Percentiles rank a stretch among this genome's conserved stretches.
These are phyloP conservation scores for Sinonovacula constricta DNA, from an alignment of 1,140 invertebrate genomes.

Conservation along the genomic window DNA sequence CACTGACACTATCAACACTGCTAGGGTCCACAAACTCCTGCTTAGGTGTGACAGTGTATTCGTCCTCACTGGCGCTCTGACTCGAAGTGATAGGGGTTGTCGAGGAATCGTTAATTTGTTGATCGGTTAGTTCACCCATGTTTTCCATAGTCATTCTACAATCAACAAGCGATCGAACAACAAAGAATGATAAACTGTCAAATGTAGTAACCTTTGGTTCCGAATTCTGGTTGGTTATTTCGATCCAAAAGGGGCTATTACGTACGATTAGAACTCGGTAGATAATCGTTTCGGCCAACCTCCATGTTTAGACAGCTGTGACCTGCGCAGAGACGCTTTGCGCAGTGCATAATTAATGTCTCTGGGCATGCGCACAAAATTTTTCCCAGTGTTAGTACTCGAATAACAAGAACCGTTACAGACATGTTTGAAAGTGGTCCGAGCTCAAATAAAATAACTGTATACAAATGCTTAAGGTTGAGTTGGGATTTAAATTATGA, in stretches of 20 bases:
- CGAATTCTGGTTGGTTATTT: constrained; percentile 76
- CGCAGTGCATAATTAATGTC: constrained; percentile 69
- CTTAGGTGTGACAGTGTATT: constrained; percentile 51
- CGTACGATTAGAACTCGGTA: constrained; percentile 74
- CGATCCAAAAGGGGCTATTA: constrained; percentile 75
- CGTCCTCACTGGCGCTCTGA: constrained; percentile 50
- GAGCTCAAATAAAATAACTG: too few species aligned
- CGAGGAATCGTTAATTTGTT: constrained; percentile 78
- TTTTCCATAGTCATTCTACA: constrained; percentile 79
- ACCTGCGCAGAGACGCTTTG: constrained; percentile 74
- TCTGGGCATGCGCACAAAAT: constrained; percentile 72
- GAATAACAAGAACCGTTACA: constrained; percentile 48
- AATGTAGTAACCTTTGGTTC: constrained; percentile 75
- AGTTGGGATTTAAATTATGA: too few species aligned
- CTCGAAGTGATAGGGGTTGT: constrained; percentile 64
- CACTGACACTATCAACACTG: constrained; percentile 60
- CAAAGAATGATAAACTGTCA: constrained; percentile 77
- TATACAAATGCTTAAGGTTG: too few species aligned
- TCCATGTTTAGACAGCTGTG: constrained; percentile 79
- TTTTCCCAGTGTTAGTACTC: constrained; percentile 38
- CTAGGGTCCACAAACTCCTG: constrained; percentile 53
- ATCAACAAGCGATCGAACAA: constrained; percentile 77
- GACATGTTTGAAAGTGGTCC: constrained; percentile 49
- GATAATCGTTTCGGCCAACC: constrained; percentile 72
- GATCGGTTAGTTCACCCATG: constrained; percentile 79